A percentile compares a stretch with the other conserved stretches of the same genome.
phyloP scores from a whole-genome alignment of 2,113 vertebrate genomes.

The Anolis sagrei region DNA sequence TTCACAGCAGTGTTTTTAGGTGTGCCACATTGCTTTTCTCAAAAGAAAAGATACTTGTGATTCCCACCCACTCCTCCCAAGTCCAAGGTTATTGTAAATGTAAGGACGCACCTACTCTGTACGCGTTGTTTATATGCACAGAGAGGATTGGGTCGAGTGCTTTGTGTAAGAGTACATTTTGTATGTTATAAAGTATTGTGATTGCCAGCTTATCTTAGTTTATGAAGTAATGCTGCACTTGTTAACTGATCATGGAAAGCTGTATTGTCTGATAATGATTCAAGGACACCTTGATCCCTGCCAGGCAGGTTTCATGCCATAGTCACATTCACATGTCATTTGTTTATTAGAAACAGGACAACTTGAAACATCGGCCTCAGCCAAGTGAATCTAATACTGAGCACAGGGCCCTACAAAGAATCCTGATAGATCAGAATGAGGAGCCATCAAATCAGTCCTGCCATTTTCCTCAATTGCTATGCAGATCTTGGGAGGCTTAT shows the following conservation, averaged over 20 bases:
- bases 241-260: slow-evolving; percentile 11
- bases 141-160: background rate
- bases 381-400: background rate
- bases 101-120: background rate
- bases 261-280: slow-evolving; percentile 14
- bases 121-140: slow-evolving; percentile 22
- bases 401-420: too few relatives aligned
- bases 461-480: background rate
- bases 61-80: background rate
- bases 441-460: background rate
- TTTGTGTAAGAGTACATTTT: slow-evolving; percentile 16
- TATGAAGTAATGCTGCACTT: slow-evolving; percentile 16
- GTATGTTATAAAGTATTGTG: slow-evolving; percentile 41
- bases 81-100: slow-evolving; percentile 28
- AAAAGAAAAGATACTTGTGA: slow-evolving; percentile 31
- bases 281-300: background rate
- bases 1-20: slow-evolving; percentile 17
- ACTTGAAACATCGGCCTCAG: too few relatives aligned
- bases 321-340: background rate
- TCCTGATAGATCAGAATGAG: background rate
- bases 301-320: background rate
- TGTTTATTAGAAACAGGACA: background rate
- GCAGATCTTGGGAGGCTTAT: background rate
- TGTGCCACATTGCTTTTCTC: background rate
- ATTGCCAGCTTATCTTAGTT: slow-evolving; percentile 15